A percentile compares a stretch with the other conserved stretches of the same genome.
phyloP scores from a whole-genome alignment of 2,113 vertebrate species.

The Suncus etruscus region DNA sequence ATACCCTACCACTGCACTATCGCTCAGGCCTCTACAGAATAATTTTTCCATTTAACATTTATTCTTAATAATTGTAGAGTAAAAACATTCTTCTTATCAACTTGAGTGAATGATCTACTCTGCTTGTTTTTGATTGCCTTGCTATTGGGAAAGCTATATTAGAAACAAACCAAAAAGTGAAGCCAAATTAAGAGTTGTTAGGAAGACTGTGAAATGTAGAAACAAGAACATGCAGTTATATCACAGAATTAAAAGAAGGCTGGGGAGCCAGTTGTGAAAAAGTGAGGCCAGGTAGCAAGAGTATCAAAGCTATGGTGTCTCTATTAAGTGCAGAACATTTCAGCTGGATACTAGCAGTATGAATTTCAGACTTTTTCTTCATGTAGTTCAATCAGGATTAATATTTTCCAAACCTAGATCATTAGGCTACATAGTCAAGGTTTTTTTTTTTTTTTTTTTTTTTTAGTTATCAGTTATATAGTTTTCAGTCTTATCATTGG shows the following conservation, averaged over 20 bases:
- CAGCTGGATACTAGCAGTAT: background rate
- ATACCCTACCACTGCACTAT: too few species aligned
- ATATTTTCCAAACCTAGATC: background rate
- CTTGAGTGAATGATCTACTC: background rate
- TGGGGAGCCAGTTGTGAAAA: background rate
- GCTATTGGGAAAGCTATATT: background rate
- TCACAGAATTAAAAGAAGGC: background rate
- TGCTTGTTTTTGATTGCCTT: background rate
- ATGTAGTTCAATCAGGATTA: background rate
- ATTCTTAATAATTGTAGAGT: background rate
- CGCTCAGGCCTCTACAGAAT: too few species aligned
- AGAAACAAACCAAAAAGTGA: background rate
- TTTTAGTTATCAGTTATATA: background rate
- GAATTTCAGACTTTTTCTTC: background rate
- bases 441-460: too few species aligned
- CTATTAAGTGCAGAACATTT: background rate
- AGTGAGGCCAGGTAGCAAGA: background rate
- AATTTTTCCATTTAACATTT: too few species aligned
- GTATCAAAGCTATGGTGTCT: background rate
- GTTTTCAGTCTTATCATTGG: background rate
- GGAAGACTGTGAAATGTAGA: conserved; percentile 9
- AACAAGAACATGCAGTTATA: background rate
- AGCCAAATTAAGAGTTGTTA: conserved; percentile 5
- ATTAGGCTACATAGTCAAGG: background rate
- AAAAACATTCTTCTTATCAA: background rate